These are phyloP conservation scores for Rhadina sibilatrix DNA, from an alignment of 2,113 vertebrate species.

Conservation along the genomic window DNA sequence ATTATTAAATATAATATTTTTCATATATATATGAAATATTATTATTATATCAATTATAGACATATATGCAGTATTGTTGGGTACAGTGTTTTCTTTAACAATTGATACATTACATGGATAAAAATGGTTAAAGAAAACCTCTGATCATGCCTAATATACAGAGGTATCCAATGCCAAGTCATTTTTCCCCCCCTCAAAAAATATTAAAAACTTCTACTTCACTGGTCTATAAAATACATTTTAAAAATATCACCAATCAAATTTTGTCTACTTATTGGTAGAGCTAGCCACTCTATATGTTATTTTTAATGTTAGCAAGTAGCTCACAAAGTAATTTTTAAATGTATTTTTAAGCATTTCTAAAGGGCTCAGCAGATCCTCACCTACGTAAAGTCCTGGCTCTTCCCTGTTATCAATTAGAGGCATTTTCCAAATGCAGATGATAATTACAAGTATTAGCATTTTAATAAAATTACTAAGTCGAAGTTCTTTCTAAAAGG, in stretches of 20 bases:
- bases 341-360: neutral
- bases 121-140: neutral
- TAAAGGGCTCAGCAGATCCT: neutral
- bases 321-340: neutral
- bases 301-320: neutral
- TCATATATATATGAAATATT: too few species aligned
- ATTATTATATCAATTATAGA: neutral
- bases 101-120: too few species aligned
- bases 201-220: neutral
- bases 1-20: too few species aligned
- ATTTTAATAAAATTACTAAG: neutral
- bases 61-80: neutral
- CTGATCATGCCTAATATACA: neutral
- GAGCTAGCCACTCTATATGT: neutral
- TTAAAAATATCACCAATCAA: neutral
- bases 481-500: neutral
- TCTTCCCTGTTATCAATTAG: neutral
- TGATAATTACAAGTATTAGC: neutral
- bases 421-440: neutral
- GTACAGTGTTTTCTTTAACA: neutral
- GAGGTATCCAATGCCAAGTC: neutral
- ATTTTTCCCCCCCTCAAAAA: neutral
- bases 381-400: neutral
- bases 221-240: neutral
- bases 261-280: neutral